Evolutionary conservation across 1,140 invertebrate genomes (phyloP).

Genomic region (Drosophila bipectinata): DNA sequence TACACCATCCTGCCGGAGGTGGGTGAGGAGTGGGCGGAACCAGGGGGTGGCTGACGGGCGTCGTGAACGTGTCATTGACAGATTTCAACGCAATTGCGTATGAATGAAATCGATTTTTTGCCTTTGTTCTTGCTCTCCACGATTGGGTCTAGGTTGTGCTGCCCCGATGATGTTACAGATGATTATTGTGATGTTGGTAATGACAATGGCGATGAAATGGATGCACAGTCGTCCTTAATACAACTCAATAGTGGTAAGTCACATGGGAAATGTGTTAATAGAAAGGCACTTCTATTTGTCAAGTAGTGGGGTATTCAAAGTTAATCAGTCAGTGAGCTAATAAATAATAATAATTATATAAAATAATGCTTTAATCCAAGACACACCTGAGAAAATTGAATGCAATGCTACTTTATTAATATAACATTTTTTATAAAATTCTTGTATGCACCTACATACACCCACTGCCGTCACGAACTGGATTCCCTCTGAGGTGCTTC

Average conservation of each 20-base stretch:
- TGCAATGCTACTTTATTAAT: conserved; percentile 16
- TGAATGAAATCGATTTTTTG: conserved; percentile 79
- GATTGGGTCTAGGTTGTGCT: conserved; percentile 38
- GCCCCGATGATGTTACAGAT: conserved; percentile 10
- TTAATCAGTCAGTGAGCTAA: no score
- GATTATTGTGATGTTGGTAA: conserved; percentile 24
- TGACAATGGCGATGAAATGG: conserved; percentile 9
- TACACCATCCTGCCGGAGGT: conserved; percentile 8
- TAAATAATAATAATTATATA: no score
- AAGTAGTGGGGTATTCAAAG: neutral
- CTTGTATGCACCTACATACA: conserved; percentile 21
- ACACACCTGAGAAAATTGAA: neutral
- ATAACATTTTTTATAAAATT: conserved; percentile 17
- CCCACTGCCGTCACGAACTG: conserved; percentile 37
- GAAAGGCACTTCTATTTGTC: neutral
- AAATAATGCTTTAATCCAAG: no score
- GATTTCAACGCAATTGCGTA: conserved; percentile 76
- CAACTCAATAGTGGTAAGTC: neutral
- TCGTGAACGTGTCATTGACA: conserved; percentile 74
- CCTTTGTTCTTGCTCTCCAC: conserved; percentile 36
- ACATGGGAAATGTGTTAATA: neutral
- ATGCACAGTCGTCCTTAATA: conserved; percentile 3
- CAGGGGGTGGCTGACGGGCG: conserved; percentile 15
- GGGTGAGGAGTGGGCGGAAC: neutral
- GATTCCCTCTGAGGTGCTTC: conserved; percentile 12